Base-by-base conservation (phyloP, 1,140 invertebrate genomes). In the Agraylea sexmaculata region DNA sequence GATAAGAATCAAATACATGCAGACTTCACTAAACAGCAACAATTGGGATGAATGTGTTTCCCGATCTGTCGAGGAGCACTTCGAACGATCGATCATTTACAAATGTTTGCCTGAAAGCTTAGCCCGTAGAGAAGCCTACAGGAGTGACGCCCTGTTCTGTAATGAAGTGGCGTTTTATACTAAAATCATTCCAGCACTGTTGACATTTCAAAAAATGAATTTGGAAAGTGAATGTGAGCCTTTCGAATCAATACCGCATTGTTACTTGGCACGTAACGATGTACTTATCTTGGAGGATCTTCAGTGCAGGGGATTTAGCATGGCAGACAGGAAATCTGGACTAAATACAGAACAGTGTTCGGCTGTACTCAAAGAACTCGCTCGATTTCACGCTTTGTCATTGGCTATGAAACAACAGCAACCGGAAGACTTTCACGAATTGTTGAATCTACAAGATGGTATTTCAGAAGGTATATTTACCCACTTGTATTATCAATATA, bases 81-180 rank as follows among this genome's bases (percentile, higher is more conserved):
- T 75, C 71, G 58, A 72, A 32, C 64, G 68, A 18, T 71, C 70
- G 5, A 67, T 82, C 5, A 79, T 82, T 28, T 80, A 78, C 55
- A 82, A 82, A 58, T 67, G 77, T 42, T 51, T 81, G 18, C 78
- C 78, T 0, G 71, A 77, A 35, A 79, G 72, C 11, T 62, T 64
- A 2, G 61, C 70, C n/a, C 58, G 67, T 19, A 57, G 78, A 17
- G 77, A 80, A 42, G 69, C 72, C 0, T 80, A 73, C 46, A 79
- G 80, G 52, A 80, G 77, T 50, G 78, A 80, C 36, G 62, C 72
- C 28, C 51, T 82, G 0, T 82, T 82, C 50, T 71, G 72, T 42
- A 82, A 80, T 42, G 78, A 80, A 53, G 75, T 80, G 3, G 72
- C 72, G 2, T 80, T 82, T 51, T 80, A 82, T 47, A 79, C 69